Conservation (phyloP, 2,113 vertebrate species). For the Cyanoderma ruficeps region DNA sequence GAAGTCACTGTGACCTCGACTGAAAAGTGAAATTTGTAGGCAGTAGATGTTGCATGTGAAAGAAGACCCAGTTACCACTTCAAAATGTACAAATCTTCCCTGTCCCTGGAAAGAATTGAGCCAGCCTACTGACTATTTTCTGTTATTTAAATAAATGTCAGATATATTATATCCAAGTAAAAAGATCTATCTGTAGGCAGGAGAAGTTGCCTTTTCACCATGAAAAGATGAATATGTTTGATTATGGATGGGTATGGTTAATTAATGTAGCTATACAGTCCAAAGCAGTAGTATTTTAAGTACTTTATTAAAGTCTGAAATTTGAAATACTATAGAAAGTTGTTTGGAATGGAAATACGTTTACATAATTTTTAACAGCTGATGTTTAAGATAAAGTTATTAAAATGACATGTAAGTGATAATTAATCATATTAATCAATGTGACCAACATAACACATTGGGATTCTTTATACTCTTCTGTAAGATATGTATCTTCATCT, state of each 20-base stretch:
- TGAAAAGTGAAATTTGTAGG: neutral
- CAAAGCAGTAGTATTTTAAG: neutral
- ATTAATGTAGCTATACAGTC: constrained; percentile 5
- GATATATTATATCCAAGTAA: neutral
- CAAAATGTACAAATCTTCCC: neutral
- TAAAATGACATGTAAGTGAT: neutral
- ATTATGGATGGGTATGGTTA: neutral
- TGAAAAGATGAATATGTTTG: neutral
- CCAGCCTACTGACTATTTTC: neutral
- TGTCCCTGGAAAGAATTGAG: neutral
- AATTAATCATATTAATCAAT: too few species aligned
- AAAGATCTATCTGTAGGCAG: neutral
- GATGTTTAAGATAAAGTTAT: constrained; percentile 16
- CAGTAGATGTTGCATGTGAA: neutral
- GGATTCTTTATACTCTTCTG: neutral
- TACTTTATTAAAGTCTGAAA: neutral
- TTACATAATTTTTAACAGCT: neutral
- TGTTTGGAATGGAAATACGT: neutral
- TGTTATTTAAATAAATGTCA: neutral
- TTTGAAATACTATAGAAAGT: neutral
- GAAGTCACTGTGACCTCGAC: neutral
- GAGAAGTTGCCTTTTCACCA: neutral
- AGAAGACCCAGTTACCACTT: neutral
- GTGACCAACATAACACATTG: neutral
- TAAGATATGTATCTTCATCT: neutral